Evolutionary conservation across 2,113 vertebrate genomes (phyloP), one percentile per base, ranked within the genome.

Genomic region (Hiodon tergisus): DNA sequence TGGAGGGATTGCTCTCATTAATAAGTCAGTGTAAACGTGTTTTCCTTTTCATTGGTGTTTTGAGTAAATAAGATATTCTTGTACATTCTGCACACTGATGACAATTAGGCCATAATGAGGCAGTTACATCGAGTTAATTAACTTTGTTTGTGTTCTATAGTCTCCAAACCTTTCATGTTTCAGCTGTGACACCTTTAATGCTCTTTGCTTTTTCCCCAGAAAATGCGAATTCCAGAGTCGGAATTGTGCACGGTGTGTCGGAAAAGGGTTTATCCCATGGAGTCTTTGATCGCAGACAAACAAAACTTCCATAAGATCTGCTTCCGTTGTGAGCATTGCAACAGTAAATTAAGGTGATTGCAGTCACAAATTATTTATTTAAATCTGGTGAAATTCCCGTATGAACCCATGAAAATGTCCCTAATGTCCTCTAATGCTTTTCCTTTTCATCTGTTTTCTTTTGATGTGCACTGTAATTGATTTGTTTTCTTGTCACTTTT

Each of bases 271-370:
- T 99, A 99, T 84, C 95, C 95, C 87, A 95, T 99, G 97, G 97
- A 99, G 79, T 87, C 89, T 67, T 92, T 99, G 48, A 85, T 93
- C 68, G 95, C 94, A 0, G 96, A 99, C 93, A 94, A 94, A 85
- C 94, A 96, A 89, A 95, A 87, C 88, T 99, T 95, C 90, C 97
- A 99, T 94, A 99, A 95, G 85, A 94, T 85, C 17, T 99, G 97
- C 81, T 99, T 99, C 81, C 88, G 95, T 80, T 99, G 97, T 83
- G 87, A 93, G 51, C 94, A 99, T 72, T 99, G 97, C 81, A 87
- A 85, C 83, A 95, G 92, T 82, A 95, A 93, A 76, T 88, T 99
- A 87, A 98, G 97, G 97, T 99, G 89, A 88, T 77, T 14, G 6
- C 72, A 73, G 46, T 6, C 10, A 13, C 4, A 9, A 2, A 11